These are phyloP conservation scores for Clarias fuscus DNA, from an alignment of 2,797 vertebrate genomes.

Conservation along the genomic window DNA sequence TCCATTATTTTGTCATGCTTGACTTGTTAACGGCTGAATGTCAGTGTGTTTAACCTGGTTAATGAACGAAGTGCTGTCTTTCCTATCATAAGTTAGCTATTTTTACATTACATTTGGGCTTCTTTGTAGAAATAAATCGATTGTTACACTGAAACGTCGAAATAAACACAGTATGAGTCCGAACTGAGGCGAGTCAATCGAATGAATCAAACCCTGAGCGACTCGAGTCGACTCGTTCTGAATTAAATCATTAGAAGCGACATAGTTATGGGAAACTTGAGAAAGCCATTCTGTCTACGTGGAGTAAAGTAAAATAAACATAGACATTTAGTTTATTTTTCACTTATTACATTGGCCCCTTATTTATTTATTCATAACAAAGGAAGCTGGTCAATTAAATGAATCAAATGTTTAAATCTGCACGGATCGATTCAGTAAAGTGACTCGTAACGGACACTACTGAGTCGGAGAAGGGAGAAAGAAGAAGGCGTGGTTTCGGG, in stretches of 20 bases:
- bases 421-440: not conserved
- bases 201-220: not conserved
- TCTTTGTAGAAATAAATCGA: not conserved
- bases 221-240: too few species aligned
- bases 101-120: not conserved
- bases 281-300: not conserved
- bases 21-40: not conserved
- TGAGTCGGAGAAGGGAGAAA: not conserved
- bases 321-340: too few species aligned
- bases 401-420: not conserved
- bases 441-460: not conserved
- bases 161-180: not conserved
- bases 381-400: not conserved
- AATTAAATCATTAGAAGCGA: not conserved
- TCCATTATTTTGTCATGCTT: not conserved
- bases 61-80: not conserved
- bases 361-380: too few species aligned
- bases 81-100: not conserved
- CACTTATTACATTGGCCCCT: not conserved
- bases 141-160: not conserved
- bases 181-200: not conserved
- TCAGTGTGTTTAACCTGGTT: not conserved
- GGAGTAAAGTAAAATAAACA: not conserved
- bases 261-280: not conserved
- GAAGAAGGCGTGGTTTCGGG: slow-evolving; percentile 20